Evolutionary conservation across 2,888 invertebrate genomes (phyloP).

Genomic region (Ormyrus pomaceus): DNA sequence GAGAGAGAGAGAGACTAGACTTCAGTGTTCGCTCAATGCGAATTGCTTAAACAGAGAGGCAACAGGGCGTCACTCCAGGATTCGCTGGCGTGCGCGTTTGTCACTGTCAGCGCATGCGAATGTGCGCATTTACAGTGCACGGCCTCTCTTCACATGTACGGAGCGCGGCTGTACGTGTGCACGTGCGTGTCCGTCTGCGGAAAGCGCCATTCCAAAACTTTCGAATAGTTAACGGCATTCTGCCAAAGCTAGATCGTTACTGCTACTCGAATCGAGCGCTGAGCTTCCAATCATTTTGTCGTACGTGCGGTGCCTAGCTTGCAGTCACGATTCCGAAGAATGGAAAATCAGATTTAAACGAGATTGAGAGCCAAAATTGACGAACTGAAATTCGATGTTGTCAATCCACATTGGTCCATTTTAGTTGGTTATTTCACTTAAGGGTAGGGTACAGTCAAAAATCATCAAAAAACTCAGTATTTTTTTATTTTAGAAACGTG

Average conservation of each 20-base stretch:
- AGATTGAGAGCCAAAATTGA: too few species aligned
- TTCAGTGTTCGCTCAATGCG: slow-evolving; percentile 57
- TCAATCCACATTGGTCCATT: too few species aligned
- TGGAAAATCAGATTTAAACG: too few species aligned
- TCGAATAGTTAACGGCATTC: slow-evolving; percentile 40
- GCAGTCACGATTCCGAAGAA: too few species aligned
- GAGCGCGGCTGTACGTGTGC: too few species aligned
- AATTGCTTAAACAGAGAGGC: slow-evolving; percentile 60
- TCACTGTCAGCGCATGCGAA: slow-evolving; percentile 57
- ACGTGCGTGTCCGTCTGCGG: too few species aligned
- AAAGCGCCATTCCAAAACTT: slow-evolving; percentile 3
- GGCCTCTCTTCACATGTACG: slow-evolving; percentile 12
- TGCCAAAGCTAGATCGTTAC: slow-evolving; percentile 16
- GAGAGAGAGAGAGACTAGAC: slow-evolving; percentile 8
- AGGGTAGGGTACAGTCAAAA: too few species aligned
- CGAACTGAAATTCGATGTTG: too few species aligned
- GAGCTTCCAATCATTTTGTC: background rate
- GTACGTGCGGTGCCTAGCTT: background rate
- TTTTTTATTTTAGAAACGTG: too few species aligned
- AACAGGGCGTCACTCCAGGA: slow-evolving; percentile 57
- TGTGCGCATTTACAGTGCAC: slow-evolving; percentile 43
- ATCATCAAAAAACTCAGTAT: too few species aligned
- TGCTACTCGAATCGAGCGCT: background rate
- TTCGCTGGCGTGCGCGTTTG: slow-evolving; percentile 57
- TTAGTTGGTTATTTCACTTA: too few species aligned